Evolutionary conservation across 2,888 invertebrate species (phyloP).

Genomic region (Erebia palarica): DNA sequence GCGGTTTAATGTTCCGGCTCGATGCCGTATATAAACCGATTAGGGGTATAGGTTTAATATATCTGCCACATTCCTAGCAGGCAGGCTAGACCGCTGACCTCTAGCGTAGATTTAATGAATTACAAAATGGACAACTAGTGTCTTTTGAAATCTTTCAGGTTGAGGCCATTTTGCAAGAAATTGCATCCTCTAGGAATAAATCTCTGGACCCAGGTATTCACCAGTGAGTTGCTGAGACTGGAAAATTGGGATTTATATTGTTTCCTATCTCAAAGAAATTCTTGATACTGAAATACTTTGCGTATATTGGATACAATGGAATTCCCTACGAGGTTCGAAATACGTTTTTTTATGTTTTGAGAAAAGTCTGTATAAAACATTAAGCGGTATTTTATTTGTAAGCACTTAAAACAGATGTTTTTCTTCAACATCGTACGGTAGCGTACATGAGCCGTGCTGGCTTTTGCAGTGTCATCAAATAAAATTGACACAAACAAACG

Average conservation of each 20-base stretch:
- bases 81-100: no score
- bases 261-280: conserved; percentile 62
- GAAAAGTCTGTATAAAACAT: not conserved
- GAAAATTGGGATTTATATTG: conserved; percentile 12
- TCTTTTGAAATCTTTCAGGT: not conserved
- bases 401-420: not conserved
- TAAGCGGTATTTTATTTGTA: not conserved
- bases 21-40: no score
- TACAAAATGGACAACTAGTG: not conserved
- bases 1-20: no score
- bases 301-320: conserved; percentile 73
- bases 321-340: conserved; percentile 49
- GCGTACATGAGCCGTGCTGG: not conserved
- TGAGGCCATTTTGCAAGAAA: not conserved
- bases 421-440: not conserved
- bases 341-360: not conserved
- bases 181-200: not conserved
- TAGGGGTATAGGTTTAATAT: no score
- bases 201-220: not conserved
- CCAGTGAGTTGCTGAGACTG: not conserved
- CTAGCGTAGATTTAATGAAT: not conserved
- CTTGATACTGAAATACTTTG: conserved; percentile 77
- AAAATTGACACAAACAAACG: conserved; percentile 32
- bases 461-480: conserved; percentile 30
- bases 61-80: no score